A percentile compares a stretch with the other conserved stretches of the same genome.
Evolutionary conservation across 2,113 vertebrate genomes (phyloP).

Genomic region (Gobio gobio): DNA sequence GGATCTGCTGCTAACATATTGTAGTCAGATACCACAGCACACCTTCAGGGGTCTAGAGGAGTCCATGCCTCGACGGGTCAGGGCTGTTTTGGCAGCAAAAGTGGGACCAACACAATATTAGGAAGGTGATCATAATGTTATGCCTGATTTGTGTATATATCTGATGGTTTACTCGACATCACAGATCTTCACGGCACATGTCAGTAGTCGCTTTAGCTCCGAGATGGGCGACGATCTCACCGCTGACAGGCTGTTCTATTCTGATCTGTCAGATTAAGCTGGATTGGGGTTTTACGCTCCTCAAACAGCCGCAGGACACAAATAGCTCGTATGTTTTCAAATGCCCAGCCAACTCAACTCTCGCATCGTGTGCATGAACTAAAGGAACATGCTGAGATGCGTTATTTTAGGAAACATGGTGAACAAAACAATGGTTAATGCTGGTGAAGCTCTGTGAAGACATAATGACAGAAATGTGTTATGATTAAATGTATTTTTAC

Average conservation of each 20-base stretch:
- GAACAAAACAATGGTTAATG: not conserved
- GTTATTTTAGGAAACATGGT: not conserved
- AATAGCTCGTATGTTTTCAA: constrained; percentile 60
- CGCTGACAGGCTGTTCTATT: constrained; percentile 67
- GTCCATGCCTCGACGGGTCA: too few species aligned
- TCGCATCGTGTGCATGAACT: not conserved
- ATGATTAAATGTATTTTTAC: not conserved
- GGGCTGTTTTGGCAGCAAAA: too few species aligned
- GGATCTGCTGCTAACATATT: too few species aligned
- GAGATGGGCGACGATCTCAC: not conserved
- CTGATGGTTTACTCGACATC: too few species aligned
- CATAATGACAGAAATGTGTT: not conserved
- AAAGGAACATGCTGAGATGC: not conserved
- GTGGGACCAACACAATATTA: too few species aligned
- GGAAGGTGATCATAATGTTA: too few species aligned
- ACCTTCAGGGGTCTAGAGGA: too few species aligned
- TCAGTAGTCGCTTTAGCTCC: not conserved
- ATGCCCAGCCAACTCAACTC: constrained; percentile 13
- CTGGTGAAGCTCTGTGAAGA: not conserved
- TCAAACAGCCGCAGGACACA: constrained; percentile 56
- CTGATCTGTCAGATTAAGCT: constrained; percentile 73
- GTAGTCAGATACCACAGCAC: too few species aligned
- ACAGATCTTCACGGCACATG: not conserved
- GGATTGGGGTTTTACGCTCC: constrained; percentile 70
- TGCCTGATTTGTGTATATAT: too few species aligned